Base-by-base conservation (phyloP, 2,113 vertebrate species). In the Cercopithecus mona region DNA sequence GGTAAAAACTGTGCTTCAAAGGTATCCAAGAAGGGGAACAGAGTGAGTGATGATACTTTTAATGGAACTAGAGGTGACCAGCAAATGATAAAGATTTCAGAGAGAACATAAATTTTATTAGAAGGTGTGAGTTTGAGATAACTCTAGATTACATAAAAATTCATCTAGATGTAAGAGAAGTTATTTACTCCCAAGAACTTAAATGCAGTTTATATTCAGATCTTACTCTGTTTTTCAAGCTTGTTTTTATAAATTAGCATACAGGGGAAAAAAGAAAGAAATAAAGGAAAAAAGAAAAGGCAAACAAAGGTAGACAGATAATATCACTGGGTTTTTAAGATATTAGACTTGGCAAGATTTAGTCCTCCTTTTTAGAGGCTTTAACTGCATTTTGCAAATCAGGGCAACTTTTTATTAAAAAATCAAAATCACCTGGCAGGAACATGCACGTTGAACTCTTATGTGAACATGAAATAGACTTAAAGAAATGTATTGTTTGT, bases 391-490 rank as follows among this genome's bases (percentile, higher is more conserved):
- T 92, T 40, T 78, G 45, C 68, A 92, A 87, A 93, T 85, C 43
- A 82, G 75, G 16, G 6, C 50, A 76, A 82, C 13, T 73, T 93
- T 79, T 89, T 25, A 70, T 70, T 80, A 52, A 30, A 61, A 61
- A 82, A 93, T 75, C 48, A 86, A 96, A 94, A 81, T 85, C 79
- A 93, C 38, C 64, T 66, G 78, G 73, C 25, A 82, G 25, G 5
- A 48, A 48, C 7, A 25, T 43, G 4, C 6, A 66, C 76, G 20
- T 2, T 57, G 38, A 48, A 40, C 23, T 57, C 59, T 57, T 32
- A 75, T 17, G 4, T 82, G n/a, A 55, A 18, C 8, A 55, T 6
- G 27, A 32, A 75, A 7, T 38, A 66, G 55, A 57, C n/a, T 55
- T 68, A 35, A 68, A 55, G 35, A 18, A 68, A 68, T 43, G 64